Evolutionary conservation across 2,797 vertebrate genomes (phyloP).

Genomic region (Rhabdomys pumilio): DNA sequence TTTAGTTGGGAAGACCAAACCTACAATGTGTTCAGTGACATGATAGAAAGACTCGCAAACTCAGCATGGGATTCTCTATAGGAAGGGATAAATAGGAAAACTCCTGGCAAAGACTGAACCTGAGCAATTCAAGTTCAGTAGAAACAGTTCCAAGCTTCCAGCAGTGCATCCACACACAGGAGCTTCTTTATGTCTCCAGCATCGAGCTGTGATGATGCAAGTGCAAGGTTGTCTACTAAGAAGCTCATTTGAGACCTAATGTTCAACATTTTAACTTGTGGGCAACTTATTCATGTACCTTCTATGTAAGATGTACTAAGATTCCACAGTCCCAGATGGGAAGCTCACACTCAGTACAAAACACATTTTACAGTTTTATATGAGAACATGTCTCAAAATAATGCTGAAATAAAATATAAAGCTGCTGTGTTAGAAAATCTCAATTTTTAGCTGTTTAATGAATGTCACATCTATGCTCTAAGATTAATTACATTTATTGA

Average conservation of each 20-base stretch:
- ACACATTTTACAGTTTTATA: not conserved
- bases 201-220: not conserved
- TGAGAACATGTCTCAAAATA: not conserved
- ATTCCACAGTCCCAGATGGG: not conserved
- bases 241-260: not conserved
- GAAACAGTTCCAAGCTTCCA: not conserved
- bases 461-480: not conserved
- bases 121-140: not conserved
- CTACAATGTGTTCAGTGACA: not conserved
- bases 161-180: not conserved
- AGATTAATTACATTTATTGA: not conserved
- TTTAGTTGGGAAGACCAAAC: not conserved
- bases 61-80: not conserved
- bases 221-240: not conserved
- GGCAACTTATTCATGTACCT: not conserved
- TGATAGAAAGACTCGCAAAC: not conserved
- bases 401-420: not conserved
- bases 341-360: not conserved
- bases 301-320: not conserved
- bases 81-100: constrained; percentile 8
- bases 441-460: not conserved
- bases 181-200: not conserved
- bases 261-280: not conserved
- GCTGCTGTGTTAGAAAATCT: not conserved
- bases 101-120: not conserved